Evolutionary conservation across 37 sponge, comb jelly and placozoan genomes (phyloP), one percentile per base, ranked within the genome.

Genomic region (Bolinopsis microptera): DNA sequence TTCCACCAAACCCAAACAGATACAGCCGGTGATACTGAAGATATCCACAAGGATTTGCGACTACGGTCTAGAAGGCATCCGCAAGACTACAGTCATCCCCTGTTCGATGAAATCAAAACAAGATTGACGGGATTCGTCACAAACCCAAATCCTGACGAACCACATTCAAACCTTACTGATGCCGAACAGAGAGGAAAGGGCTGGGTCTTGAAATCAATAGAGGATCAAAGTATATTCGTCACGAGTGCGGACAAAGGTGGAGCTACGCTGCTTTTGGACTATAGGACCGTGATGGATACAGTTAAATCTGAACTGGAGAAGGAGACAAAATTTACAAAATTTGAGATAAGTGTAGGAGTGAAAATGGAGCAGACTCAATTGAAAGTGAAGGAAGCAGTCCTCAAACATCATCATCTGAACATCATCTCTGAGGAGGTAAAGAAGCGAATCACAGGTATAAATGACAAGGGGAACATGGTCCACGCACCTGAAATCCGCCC

Each of bases 191-290:
- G 38, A 9, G 82, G 82, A 23, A 80, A 80, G 22, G 30, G 30
- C 16, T 80, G 82, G 82, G 37, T 80, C 3, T 8, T 33, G 22
- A 35, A 35, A 37, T 3, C 24, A 35, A 80, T 80, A 34, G 37
- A 35, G 32, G 8, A 80, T 2, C 32, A 80, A 35, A 33, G 1
- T 3, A 28, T 80, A 18, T 80, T 80, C 82, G 37, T 80, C 23
- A 80, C 82, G 23, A 80, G 8, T 16, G 82, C 82, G 5, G 82
- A 80, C 82, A 80, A 80, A 37, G 82, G 82, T 36, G 82, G 82
- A 21, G 82, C 82, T 21, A 80, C 82, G 23, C 37, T 80, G 1
- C 16, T 80, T 30, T 37, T 80, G 21, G 38, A 80, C 37, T 80
- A 80, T 22, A 37, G 3, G 3, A 30, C 22, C 2, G 82, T 35